Evolutionary conservation across 2,888 invertebrate species (phyloP), one percentile per base, ranked within the genome.

Genomic region (Cloeon dipterum): DNA sequence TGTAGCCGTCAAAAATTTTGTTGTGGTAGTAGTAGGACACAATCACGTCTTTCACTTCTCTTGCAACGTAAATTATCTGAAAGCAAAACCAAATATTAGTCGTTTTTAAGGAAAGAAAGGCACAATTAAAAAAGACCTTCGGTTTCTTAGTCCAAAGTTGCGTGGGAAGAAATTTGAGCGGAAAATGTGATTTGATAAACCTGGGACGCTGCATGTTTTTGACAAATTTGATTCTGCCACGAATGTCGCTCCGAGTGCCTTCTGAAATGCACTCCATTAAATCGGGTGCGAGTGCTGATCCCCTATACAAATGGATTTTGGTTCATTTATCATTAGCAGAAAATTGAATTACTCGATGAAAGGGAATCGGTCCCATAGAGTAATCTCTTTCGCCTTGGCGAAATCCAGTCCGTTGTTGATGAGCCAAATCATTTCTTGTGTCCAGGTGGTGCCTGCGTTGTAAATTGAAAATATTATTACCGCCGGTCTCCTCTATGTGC

Each of bases 371-470:
- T 72, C 62, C 56, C 74, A 63, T 32, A 63, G 49, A 8, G 50
- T 45, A 46, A 54, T 46, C 41, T 66, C 68, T 48, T 69, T 70
- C 1, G 81, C 81, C 18, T 66, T 68, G 47, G 76, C 71, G 47
- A 72, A 81, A 51, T 89, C 70, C 43, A 83, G 59, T 46, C 77
- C 68, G 46, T 81, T 77, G 4, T 74, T 72, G 40, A 91, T 68
- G 11, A 86, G 63, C 78, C 86, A 89, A 3, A 82, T 70, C 73
- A 91, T 85, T 61, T 91, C 89, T 51, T 86, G 86, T 1, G 78
- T 71, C 89, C 89, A 91, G 1, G 89, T 89, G 17, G 88, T 88
- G 11, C 81, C 79, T 79, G 42, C 42, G 21, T 48, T 47, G 32
- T 39, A 35, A 37, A 23, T n/a, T n/a, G 25, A 23, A n/a, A n/a